phyloP scores from a whole-genome alignment of 2,888 invertebrate genomes.

The Phlogophora meticulosa region DNA sequence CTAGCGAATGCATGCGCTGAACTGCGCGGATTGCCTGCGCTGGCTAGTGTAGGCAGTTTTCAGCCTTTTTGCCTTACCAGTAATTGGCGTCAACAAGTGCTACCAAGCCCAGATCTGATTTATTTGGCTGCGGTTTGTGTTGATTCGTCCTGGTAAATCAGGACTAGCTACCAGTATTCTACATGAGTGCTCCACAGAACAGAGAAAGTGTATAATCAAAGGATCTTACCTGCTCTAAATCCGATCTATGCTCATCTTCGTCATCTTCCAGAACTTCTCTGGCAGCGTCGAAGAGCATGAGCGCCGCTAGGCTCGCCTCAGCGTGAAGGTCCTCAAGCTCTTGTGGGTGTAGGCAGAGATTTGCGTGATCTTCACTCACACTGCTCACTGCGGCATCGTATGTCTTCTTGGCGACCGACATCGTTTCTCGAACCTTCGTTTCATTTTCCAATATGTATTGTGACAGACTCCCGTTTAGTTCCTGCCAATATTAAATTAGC shows the following conservation, averaged over 20 bases:
- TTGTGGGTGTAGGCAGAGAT: constrained; percentile 58
- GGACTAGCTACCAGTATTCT: no score
- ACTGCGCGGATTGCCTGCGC: no score
- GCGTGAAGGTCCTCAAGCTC: constrained; percentile 42
- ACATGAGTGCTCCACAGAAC: not conserved
- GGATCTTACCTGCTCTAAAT: constrained; percentile 39
- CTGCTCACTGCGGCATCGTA: constrained; percentile 57
- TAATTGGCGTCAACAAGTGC: no score
- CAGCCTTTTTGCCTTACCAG: no score
- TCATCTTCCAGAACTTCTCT: constrained; percentile 22
- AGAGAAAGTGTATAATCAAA: not conserved
- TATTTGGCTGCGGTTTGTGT: no score
- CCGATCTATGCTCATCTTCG: constrained; percentile 37
- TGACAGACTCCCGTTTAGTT: constrained; percentile 62
- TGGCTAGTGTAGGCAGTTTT: no score
- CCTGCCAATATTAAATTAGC: constrained; percentile 54
- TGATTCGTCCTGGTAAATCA: no score
- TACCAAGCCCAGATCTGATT: no score
- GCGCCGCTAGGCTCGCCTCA: constrained; percentile 18
- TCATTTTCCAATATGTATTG: constrained; percentile 66
- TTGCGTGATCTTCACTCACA: constrained; percentile 47
- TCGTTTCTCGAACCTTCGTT: constrained; percentile 62
- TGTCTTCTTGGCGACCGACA: constrained; percentile 50
- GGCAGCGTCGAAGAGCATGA: constrained; percentile 38
- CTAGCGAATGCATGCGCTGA: no score